A percentile compares a stretch with the other conserved stretches of the same genome.
Evolutionary conservation across 2,797 vertebrate species (phyloP).

Genomic region (Microctenopoma steveboyesi): DNA sequence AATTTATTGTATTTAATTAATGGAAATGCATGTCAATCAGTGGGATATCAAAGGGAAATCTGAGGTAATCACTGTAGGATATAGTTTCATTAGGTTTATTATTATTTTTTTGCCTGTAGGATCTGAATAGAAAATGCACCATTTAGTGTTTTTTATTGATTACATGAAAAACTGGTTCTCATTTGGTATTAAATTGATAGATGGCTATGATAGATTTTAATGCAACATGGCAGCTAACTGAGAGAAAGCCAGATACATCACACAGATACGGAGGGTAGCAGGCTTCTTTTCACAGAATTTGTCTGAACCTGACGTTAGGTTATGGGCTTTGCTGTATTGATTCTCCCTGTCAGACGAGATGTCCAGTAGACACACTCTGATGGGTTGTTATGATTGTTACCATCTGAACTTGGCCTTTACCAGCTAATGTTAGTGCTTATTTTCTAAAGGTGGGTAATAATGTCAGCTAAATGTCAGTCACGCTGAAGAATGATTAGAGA

Average conservation of each 20-base stretch:
- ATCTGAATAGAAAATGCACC: no score
- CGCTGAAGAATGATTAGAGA: background rate
- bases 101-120: no score
- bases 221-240: conserved; percentile 37
- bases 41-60: no score
- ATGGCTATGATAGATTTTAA: background rate
- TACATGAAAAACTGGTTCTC: no score
- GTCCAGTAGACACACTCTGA: conserved; percentile 47
- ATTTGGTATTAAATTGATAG: no score
- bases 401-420: conserved; percentile 56
- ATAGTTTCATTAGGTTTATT: no score
- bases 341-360: conserved; percentile 45
- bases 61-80: no score
- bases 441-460: conserved; percentile 56
- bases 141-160: no score
- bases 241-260: conserved; percentile 1
- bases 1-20: no score
- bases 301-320: conserved; percentile 43
- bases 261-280: background rate
- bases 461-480: conserved; percentile 52
- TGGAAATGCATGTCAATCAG: no score
- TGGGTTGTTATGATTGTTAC: conserved; percentile 45
- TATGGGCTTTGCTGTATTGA: conserved; percentile 55
- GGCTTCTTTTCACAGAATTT: conserved; percentile 32
- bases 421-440: conserved; percentile 42